Evolutionary conservation across 2,888 invertebrate genomes (phyloP), one percentile per base, ranked within the genome.

Genomic region (Epirrhoe tristata): DNA sequence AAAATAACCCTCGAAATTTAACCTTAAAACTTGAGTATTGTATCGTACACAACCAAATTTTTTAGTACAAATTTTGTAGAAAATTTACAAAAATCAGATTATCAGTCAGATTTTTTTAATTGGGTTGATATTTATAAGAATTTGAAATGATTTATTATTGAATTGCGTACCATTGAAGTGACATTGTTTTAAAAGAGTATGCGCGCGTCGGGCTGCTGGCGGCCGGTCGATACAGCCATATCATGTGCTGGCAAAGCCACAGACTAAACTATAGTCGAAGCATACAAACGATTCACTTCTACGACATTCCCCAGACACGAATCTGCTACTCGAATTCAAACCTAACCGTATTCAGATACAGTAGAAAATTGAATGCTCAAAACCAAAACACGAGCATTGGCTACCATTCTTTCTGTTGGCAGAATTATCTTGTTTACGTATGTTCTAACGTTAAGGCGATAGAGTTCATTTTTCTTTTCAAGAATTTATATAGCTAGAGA

Each of bases 151-250:
- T 14, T 48, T 34, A 1, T 60, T 60, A 70, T 66, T 46, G 52
- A 65, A 61, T 73, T 70, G 70, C 43, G 51, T 53, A 61, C 58
- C 53, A 67, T 60, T 63, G 48, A 52, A 56, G 24, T 71, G 75
- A 80, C 76, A 82, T 84, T 77, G 80, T 80, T 79, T 77, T 76
- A 78, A 82, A 84, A 71, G 82, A 80, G 78, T 59, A 43, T 91
- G 92, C 92, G 93, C 93, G 92, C 92, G 92, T 91, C 92, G 90
- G 36, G 24, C 3, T 24, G 24, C 24, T 74, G 77, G 70, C 69
- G 67, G 68, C 73, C 81, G 91, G 91, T 93, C 93, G 91, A 93
- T 93, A 93, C 83, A 91, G 91, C 90, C 71, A 81, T 84, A 84
- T 84, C 86, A 81, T 87, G 87, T 84, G 83, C 82, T 81, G 80